Conservation (phyloP, 2,888 invertebrate species). For the Clunio marinus region DNA sequence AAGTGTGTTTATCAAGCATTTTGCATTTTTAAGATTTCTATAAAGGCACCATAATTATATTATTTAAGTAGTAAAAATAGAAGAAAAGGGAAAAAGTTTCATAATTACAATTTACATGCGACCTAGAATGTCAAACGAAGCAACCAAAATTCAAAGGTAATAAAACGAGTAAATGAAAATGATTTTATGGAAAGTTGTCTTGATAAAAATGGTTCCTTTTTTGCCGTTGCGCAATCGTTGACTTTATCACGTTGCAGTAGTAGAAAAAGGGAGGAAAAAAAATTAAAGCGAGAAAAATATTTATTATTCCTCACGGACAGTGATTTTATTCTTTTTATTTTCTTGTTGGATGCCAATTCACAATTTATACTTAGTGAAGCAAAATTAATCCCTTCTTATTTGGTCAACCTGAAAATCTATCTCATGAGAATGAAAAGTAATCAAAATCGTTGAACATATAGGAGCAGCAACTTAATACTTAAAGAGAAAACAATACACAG, state of each 20-base stretch:
- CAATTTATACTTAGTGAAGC: background rate
- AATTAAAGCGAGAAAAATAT: constrained; percentile 17
- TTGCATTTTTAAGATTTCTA: no score
- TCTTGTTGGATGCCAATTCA: background rate
- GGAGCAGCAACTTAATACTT: no score
- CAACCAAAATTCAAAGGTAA: constrained; percentile 13
- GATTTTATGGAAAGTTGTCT: background rate
- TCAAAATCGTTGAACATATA: background rate
- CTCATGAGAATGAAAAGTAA: background rate
- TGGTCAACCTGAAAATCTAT: constrained; percentile 20
- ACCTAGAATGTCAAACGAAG: background rate
- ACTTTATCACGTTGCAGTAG: constrained; percentile 37
- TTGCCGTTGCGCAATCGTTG: constrained; percentile 29
- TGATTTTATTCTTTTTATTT: constrained; percentile 23
- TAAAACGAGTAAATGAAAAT: constrained; percentile 6
- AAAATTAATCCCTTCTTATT: background rate
- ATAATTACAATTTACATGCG: constrained; percentile 26
- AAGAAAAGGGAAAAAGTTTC: constrained; percentile 30
- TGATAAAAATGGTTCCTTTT: constrained; percentile 16
- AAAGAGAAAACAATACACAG: no score
- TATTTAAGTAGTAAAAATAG: no score
- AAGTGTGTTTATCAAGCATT: no score
- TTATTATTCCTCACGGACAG: constrained; percentile 38
- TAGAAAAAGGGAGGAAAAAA: background rate
- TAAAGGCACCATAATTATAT: no score